A percentile compares a stretch with the other conserved stretches of the same genome.
Conservation (phyloP, 2,797 vertebrate genomes). For the Coregonus ussuriensis region DNA sequence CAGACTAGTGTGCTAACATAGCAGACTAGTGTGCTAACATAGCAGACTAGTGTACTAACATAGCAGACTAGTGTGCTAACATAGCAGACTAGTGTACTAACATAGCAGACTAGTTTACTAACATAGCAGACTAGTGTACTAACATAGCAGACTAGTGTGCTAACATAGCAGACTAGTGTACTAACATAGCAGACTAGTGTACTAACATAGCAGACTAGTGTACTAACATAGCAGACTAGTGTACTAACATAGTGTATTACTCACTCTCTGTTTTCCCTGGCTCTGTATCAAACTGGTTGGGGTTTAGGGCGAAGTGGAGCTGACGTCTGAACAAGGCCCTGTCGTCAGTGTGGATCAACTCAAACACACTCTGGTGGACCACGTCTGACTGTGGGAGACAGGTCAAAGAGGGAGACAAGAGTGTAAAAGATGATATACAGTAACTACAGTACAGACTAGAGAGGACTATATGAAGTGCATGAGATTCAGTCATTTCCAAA, state of each 20-base stretch:
- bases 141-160: too few species aligned
- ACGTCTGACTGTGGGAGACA: slow-evolving; percentile 75
- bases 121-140: too few species aligned
- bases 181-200: too few species aligned
- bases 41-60: too few species aligned
- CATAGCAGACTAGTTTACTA: too few species aligned
- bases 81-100: too few species aligned
- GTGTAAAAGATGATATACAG: not conserved
- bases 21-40: too few species aligned
- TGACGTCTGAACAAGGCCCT: slow-evolving; percentile 74
- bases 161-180: too few species aligned
- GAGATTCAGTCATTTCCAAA: not conserved
- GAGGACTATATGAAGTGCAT: not conserved
- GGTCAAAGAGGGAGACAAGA: not conserved
- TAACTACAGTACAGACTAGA: not conserved
- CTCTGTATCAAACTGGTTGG: slow-evolving; percentile 24
- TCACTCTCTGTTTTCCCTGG: slow-evolving; percentile 3
- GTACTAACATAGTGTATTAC: not conserved
- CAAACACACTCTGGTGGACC: slow-evolving; percentile 80
- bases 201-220: too few species aligned
- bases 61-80: too few species aligned
- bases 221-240: too few species aligned
- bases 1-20: not conserved
- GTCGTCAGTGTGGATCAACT: slow-evolving; percentile 81
- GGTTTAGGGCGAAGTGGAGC: slow-evolving; percentile 72